phyloP scores from a whole-genome alignment of 2,113 vertebrate species.

The Donacobius atricapilla region DNA sequence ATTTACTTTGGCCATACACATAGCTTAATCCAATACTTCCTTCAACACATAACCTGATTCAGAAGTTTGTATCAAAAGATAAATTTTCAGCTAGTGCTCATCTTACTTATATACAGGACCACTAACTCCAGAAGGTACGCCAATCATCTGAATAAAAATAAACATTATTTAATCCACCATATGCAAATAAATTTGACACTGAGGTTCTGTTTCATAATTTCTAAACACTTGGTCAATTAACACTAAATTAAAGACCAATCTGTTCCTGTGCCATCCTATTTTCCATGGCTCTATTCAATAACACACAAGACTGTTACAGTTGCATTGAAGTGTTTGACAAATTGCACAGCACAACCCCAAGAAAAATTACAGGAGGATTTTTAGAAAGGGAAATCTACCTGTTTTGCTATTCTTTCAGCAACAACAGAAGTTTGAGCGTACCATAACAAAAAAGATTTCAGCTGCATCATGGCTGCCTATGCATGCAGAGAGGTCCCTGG shows the following conservation, averaged over 20 bases:
- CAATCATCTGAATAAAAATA: background rate
- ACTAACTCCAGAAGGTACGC: background rate
- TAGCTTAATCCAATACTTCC: background rate
- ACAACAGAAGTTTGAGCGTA: background rate
- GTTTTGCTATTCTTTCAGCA: background rate
- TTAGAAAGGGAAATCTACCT: background rate
- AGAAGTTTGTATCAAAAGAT: background rate
- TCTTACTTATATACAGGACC: background rate
- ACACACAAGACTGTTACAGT: background rate
- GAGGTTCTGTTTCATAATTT: background rate
- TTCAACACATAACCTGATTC: background rate
- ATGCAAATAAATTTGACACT: background rate
- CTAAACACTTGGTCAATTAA: background rate
- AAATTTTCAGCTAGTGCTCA: background rate
- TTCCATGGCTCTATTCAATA: background rate
- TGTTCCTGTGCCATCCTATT: background rate
- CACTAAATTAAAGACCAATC: background rate
- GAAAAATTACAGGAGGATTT: background rate
- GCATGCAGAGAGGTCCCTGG: background rate
- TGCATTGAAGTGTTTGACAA: background rate
- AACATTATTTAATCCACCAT: background rate
- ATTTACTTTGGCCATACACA: background rate
- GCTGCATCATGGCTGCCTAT: background rate
- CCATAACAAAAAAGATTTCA: background rate
- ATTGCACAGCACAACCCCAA: background rate